Percentiles rank a stretch among this genome's conserved stretches.
phyloP scores from a whole-genome alignment of 2,888 invertebrate species.

The Synergus japonicus region DNA sequence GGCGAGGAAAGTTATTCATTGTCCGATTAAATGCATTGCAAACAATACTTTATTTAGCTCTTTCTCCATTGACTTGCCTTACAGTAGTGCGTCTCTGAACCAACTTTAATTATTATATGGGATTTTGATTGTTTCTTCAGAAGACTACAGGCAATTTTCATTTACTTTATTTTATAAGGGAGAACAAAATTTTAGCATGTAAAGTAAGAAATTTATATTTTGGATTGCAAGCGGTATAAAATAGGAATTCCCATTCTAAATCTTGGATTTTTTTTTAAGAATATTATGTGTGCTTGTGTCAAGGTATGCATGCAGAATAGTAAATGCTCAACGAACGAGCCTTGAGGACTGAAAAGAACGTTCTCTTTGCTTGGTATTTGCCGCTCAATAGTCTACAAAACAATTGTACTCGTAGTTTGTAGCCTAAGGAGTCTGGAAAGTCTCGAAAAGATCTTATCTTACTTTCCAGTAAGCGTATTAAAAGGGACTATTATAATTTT shows the following conservation, averaged over 20 bases:
- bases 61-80: too few species aligned
- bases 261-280: not conserved
- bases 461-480: not conserved
- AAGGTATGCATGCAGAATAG: not conserved
- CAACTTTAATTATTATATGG: too few species aligned
- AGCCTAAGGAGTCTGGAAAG: not conserved
- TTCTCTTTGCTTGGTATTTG: not conserved
- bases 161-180: too few species aligned
- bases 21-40: too few species aligned
- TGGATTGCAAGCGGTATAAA: too few species aligned
- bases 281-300: not conserved
- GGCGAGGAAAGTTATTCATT: too few species aligned
- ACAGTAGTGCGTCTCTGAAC: too few species aligned
- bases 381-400: not conserved
- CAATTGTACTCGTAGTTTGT: not conserved
- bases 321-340: not conserved
- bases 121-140: too few species aligned
- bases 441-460: not conserved
- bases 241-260: not conserved
- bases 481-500: not conserved
- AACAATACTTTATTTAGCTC: too few species aligned
- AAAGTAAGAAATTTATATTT: too few species aligned
- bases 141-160: too few species aligned
- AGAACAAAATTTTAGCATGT: too few species aligned
- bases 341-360: not conserved